These are phyloP conservation scores for Ifrita kowaldi DNA, from an alignment of 2,113 vertebrate species.

Conservation along the genomic window DNA sequence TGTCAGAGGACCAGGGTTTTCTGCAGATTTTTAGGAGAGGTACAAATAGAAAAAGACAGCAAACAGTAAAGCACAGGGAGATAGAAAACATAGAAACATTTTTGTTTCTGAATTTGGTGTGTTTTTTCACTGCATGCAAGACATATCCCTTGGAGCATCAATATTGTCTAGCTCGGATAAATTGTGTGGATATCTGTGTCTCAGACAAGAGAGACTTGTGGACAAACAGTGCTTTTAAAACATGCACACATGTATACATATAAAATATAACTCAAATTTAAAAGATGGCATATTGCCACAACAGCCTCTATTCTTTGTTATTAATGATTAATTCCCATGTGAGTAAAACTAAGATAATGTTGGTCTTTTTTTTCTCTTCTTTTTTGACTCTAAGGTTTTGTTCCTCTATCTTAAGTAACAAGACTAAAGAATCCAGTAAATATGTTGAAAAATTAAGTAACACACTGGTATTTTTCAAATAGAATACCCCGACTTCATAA, in stretches of 20 bases:
- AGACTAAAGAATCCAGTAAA: background rate
- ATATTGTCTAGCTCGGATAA: fast-evolving
- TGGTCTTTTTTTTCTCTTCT: background rate
- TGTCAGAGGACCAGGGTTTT: background rate
- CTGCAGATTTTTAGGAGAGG: background rate
- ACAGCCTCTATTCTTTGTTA: background rate
- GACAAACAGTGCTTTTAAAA: background rate
- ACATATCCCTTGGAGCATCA: background rate
- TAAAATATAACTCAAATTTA: background rate
- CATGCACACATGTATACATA: background rate
- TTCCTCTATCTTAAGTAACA: background rate
- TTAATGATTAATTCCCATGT: background rate
- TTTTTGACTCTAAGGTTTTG: background rate
- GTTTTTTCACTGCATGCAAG: background rate
- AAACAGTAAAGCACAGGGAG: background rate
- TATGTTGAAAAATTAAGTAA: background rate
- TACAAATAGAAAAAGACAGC: background rate
- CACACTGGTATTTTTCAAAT: background rate
- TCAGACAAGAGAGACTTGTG: background rate
- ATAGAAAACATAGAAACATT: background rate
- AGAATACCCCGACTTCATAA: background rate
- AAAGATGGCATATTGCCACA: background rate
- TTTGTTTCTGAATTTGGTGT: background rate
- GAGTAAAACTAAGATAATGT: background rate
- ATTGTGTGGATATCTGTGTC: background rate